phyloP scores from a whole-genome alignment of 2,888 invertebrate species.

The Synergus laeviventris region DNA sequence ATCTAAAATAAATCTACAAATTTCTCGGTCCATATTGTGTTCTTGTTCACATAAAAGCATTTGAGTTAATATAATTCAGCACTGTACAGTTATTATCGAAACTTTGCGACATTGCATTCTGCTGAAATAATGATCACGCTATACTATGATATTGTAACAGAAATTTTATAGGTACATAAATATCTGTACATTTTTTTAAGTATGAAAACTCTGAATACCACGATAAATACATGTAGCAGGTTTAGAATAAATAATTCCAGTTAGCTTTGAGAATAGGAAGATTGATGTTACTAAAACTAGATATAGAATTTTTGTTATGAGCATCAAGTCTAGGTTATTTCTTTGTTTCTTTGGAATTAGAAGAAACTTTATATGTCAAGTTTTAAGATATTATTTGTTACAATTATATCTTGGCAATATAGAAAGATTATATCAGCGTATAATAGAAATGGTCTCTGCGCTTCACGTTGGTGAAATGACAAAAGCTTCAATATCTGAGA shows the following conservation, averaged over 20 bases:
- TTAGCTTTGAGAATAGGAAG: not conserved
- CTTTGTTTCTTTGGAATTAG: constrained; percentile 11
- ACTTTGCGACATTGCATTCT: not conserved
- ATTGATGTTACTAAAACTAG: constrained; percentile 12
- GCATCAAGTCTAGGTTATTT: not conserved
- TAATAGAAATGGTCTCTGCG: not conserved
- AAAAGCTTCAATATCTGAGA: not conserved
- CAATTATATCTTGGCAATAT: constrained; percentile 15
- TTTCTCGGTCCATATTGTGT: constrained; percentile 60
- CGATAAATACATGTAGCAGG: constrained; percentile 4
- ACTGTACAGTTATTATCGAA: constrained; percentile 10
- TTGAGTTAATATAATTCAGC: not conserved
- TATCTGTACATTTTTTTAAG: constrained; percentile 19
- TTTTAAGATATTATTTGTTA: constrained; percentile 18
- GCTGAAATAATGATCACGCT: constrained; percentile 2
- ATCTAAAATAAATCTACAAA: constrained; percentile 68
- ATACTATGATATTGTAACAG: not conserved
- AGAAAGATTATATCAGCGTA: constrained; percentile 6
- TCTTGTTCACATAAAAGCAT: constrained; percentile 52
- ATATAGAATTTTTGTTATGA: constrained; percentile 13
- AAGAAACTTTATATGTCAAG: constrained; percentile 22
- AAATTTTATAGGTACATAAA: constrained; percentile 18
- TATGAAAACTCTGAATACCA: not conserved
- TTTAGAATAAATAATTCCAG: constrained; percentile 5
- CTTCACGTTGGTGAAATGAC: not conserved